Evolutionary conservation across 2,888 invertebrate genomes (phyloP).

Genomic region (Dynastes tityus): DNA sequence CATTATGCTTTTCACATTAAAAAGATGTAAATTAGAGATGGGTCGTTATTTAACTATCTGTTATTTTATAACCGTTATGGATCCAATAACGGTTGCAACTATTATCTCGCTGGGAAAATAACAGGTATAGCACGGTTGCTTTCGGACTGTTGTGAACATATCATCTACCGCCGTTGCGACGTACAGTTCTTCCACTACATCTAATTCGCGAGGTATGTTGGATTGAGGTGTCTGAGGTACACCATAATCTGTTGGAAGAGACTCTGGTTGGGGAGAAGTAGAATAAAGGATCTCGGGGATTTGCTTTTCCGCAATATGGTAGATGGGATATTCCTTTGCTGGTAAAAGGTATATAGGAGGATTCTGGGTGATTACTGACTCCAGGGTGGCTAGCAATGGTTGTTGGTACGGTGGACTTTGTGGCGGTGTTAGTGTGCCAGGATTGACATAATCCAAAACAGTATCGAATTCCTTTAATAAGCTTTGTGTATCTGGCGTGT

Average conservation of each 20-base stretch:
- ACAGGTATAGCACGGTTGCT: too few species aligned
- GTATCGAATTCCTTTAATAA: constrained; percentile 78
- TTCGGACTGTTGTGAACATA: too few species aligned
- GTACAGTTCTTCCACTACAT: constrained; percentile 80
- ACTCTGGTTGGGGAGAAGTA: constrained; percentile 20
- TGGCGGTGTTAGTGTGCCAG: constrained; percentile 80
- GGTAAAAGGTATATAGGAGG: constrained; percentile 32
- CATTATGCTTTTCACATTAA: too few species aligned
- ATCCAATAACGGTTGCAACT: too few species aligned
- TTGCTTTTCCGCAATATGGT: constrained; percentile 32
- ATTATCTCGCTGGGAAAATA: too few species aligned
- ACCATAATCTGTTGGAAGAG: constrained; percentile 49
- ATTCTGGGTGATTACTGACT: constrained; percentile 58
- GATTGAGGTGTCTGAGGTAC: constrained; percentile 63
- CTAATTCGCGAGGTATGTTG: constrained; percentile 74
- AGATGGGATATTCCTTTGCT: constrained; percentile 34
- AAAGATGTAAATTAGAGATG: too few species aligned
- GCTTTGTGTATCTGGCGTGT: constrained; percentile 63
- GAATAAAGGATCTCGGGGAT: constrained; percentile 35
- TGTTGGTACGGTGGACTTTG: constrained; percentile 80
- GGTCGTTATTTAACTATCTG: too few species aligned
- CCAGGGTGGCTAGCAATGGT: constrained; percentile 62
- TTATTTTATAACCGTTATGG: too few species aligned
- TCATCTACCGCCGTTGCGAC: too few species aligned
- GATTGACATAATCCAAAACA: constrained; percentile 79